These are phyloP conservation scores for Anoplius nigerrimus DNA, from an alignment of 2,888 invertebrate species.

Conservation along the genomic window DNA sequence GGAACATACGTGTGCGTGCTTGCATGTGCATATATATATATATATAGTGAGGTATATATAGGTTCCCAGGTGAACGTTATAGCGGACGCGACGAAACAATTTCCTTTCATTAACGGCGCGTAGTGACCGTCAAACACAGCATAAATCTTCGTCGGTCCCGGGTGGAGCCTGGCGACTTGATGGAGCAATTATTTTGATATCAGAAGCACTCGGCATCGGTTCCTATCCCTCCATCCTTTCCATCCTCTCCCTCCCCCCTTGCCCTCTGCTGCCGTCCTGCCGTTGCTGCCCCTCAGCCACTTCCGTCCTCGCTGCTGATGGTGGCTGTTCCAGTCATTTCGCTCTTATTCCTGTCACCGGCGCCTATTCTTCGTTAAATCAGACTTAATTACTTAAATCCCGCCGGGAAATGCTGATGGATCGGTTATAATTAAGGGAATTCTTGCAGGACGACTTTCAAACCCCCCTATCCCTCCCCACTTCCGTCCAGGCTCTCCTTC, in stretches of 20 bases:
- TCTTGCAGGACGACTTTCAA: conserved; percentile 47
- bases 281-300: conserved; percentile 1
- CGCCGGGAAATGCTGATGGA: conserved; percentile 65
- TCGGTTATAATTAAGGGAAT: conserved; percentile 66
- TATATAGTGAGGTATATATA: background rate
- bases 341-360: conserved; percentile 55
- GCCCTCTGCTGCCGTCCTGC: conserved; percentile 9
- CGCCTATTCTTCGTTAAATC: conserved; percentile 66
- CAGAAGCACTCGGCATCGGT: conserved; percentile 54
- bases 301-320: conserved; percentile 39
- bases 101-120: conserved; percentile 53
- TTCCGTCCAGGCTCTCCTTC: conserved; percentile 3
- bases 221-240: conserved; percentile 31
- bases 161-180: conserved; percentile 43
- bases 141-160: conserved; percentile 49
- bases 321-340: conserved; percentile 51
- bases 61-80: background rate
- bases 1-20: background rate
- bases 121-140: conserved; percentile 56
- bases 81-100: conserved; percentile 35
- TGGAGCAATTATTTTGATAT: conserved; percentile 65
- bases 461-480: background rate
- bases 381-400: conserved; percentile 66
- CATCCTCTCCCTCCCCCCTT: conserved; percentile 16
- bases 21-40: background rate